Evolutionary conservation across 30 jellyfish, hydroid and myxozoan genomes (phyloP), one percentile per base, ranked within the genome.

Genomic region (Cassiopea andromeda): DNA sequence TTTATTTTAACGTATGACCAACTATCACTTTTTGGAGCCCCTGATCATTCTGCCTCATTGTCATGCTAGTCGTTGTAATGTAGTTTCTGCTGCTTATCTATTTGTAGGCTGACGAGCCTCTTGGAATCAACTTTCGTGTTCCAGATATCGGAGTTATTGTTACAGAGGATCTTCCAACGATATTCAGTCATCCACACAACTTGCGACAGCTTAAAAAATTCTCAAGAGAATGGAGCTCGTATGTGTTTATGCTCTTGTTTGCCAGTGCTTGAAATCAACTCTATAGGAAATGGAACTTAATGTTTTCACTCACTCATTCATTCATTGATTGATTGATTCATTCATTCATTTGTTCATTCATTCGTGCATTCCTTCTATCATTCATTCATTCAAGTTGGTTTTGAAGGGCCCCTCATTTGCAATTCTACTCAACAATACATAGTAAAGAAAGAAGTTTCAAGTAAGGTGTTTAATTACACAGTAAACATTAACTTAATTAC

Each of bases 191-290:
- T 79, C 82, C 83, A 60, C 16, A 76, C 84, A 85, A 91, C 59
- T 60, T 91, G 69, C 86, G 77, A 75, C 97, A 91, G 60, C 76
- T 91, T 78, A 74, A 75, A 64, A 68, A 43, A 18, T 74, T 91
- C 44, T 1, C 83, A 7, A 78, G 87, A 64, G 90, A 78, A 60
- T 91, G 97, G 97, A 77, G 49, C 60, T 60, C 80, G 97, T 91
- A 78, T 75, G 94, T 64, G 16, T 14, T 5, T 64, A 64, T 7
- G 15, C 2, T 64, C 7, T 54, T 0, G 64, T 54, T 6, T 54
- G 12, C 7, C 64, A 3, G 12, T 54, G 10, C 7, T 54, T 6
- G 12, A 3, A 6, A 3, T 54, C 10, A 54, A 54, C 12, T 3
- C 64, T 10, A 54, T 6, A 54, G 64, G 64, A 54, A 54, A 49